phyloP scores from a whole-genome alignment of 1,140 invertebrate genomes.

The Brachionus manjavacas region DNA sequence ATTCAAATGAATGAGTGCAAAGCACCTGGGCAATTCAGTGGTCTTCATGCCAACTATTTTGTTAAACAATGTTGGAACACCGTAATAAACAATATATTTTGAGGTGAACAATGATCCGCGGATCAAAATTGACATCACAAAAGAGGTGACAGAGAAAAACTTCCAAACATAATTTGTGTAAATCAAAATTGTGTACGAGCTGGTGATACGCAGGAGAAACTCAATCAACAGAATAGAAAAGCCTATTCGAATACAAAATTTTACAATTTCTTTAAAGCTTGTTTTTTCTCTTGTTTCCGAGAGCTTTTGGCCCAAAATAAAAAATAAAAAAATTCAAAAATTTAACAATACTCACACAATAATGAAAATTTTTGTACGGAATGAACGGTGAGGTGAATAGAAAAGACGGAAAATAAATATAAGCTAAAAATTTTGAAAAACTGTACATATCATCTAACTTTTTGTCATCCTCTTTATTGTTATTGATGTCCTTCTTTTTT shows the following conservation, averaged over 20 bases:
- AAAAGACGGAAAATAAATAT: constrained; percentile 37
- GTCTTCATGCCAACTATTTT: not conserved
- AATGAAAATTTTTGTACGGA: constrained; percentile 11
- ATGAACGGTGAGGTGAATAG: constrained; percentile 16
- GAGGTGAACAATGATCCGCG: not conserved
- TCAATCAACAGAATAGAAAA: constrained; percentile 12
- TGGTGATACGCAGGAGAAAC: not conserved
- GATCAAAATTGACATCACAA: not conserved
- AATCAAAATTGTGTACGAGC: not conserved
- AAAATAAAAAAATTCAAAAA: not conserved
- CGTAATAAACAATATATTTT: constrained; percentile 29
- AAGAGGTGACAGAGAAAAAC: not conserved
- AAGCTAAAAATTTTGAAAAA: not conserved
- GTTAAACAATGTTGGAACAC: constrained; percentile 6
- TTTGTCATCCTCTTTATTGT: not conserved
- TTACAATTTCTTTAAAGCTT: not conserved
- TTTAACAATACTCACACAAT: not conserved
- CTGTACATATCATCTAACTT: not conserved
- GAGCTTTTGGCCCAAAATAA: not conserved
- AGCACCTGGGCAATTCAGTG: constrained; percentile 22
- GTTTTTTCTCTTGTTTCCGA: not conserved
- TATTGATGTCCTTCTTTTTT: not conserved
- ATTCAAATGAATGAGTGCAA: constrained; percentile 14
- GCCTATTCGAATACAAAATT: not conserved
- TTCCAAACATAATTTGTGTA: not conserved